Base-by-base conservation (phyloP, 1,140 invertebrate species). In the Spodoptera litura region DNA sequence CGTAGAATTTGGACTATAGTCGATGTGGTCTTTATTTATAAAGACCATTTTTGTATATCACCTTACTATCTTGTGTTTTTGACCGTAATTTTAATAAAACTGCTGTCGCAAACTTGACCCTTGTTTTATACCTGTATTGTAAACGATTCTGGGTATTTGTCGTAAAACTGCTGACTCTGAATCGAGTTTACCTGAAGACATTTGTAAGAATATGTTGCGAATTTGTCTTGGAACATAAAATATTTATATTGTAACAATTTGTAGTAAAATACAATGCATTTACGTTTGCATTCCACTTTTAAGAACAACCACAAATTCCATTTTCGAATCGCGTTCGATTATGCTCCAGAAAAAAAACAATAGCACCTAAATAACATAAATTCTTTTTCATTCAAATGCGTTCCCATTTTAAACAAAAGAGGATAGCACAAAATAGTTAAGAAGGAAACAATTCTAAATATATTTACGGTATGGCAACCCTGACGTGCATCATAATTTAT, bases 101-200 rank as follows among this genome's bases (percentile, higher is more conserved):
- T 74, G 20, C 58, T 20, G 25, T 27, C 44, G 61, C 56, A 51
- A 51, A 51, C 38, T 49, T 61, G 44, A 74, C 71, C 56, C 31
- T 74, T 56, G 35, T 61, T 61, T 35, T 66, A 49, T 66, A 66
- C 15, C 20, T 74, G 51, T 74, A 61, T 74, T 74, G 72, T 74
- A 74, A 74, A 74, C 56, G 72, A 74, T 74, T 62, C 56, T 58
- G 70, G 6, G 52, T 74, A 74, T 74, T 62, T 61, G 35, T 62
- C 15, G 44, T 74, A 61, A 62, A 70, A 70, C 66, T 31, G 66
- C 49, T 49, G 51, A 70, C 44, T 27, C 49, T 49, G 25, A 6
- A 53, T 70, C 49, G 66, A 53, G 25, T 70, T 70, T 27, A 53
- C 66, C 13, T 52, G 38, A 66, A 49, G 27, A 70, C 66, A 31